Evolutionary conservation across 2,113 vertebrate genomes (phyloP).

Genomic region (Tympanuchus pallidicinctus): DNA sequence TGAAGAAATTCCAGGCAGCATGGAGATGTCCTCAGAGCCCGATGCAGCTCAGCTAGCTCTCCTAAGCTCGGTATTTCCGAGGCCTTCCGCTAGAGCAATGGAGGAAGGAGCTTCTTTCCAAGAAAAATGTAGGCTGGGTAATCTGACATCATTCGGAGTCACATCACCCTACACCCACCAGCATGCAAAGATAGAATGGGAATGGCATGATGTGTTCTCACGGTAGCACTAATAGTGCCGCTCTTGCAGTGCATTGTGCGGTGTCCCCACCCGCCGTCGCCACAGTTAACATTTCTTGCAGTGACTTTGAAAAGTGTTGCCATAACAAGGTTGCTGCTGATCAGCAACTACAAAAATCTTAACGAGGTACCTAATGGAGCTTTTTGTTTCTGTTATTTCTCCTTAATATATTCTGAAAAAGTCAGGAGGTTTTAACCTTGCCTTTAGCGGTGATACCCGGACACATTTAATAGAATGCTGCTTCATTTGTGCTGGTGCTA

Average conservation of each 20-base stretch:
- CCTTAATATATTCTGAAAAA: constrained; percentile 70
- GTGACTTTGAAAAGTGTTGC: constrained; percentile 63
- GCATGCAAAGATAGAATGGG: constrained; percentile 66
- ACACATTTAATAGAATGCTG: constrained; percentile 5
- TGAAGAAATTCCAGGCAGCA: constrained; percentile 13
- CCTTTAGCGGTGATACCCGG: neutral
- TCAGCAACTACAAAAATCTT: constrained; percentile 60
- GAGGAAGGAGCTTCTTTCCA: constrained; percentile 68
- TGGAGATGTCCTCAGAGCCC: neutral
- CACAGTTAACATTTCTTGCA: constrained; percentile 43
- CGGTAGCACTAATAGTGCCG: constrained; percentile 46
- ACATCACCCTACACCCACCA: constrained; percentile 62
- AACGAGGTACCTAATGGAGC: constrained; percentile 58
- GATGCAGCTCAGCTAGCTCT: constrained; percentile 39
- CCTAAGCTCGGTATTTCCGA: neutral
- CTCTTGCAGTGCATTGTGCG: constrained; percentile 37
- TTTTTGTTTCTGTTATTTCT: constrained; percentile 71
- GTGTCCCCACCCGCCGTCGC: constrained; percentile 8
- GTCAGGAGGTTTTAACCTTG: constrained; percentile 63
- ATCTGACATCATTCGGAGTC: constrained; percentile 69
- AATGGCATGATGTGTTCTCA: constrained; percentile 68
- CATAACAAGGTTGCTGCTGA: constrained; percentile 57
- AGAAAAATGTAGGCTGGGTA: constrained; percentile 71
- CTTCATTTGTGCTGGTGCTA: constrained; percentile 7
- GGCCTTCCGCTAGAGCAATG: constrained; percentile 18